A percentile compares a stretch with the other conserved stretches of the same genome.
These are phyloP conservation scores for Drosophila koepferae DNA, from an alignment of 2,888 invertebrate species.

Conservation along the genomic window DNA sequence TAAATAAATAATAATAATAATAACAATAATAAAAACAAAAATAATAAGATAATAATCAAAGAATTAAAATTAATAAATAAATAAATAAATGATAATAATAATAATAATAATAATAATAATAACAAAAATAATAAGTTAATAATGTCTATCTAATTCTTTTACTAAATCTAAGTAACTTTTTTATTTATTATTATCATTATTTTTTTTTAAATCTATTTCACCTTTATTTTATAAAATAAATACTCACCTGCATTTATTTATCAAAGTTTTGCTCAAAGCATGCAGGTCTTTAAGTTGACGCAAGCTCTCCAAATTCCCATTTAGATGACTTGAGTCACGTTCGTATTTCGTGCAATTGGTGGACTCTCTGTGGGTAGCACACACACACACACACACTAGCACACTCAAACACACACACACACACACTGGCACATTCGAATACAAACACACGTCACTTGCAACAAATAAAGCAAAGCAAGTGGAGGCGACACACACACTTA, in stretches of 20 bases:
- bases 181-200: too few relatives aligned
- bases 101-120: too few relatives aligned
- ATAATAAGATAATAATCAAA: too few relatives aligned
- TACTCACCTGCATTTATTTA: neutral
- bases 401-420: neutral
- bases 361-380: conserved; percentile 6
- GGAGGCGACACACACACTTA: conserved; percentile 14
- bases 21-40: too few relatives aligned
- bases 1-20: too few relatives aligned
- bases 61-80: too few relatives aligned
- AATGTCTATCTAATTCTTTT: too few relatives aligned
- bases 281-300: conserved; percentile 14
- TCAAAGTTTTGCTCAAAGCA: neutral
- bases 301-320: conserved; percentile 18
- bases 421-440: neutral
- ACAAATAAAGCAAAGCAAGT: conserved; percentile 25
- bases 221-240: neutral
- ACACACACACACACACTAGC: neutral
- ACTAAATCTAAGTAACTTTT: too few relatives aligned
- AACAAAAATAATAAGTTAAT: too few relatives aligned
- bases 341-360: conserved; percentile 19
- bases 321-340: conserved; percentile 46
- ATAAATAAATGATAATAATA: too few relatives aligned
- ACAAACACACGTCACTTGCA: conserved; percentile 24
- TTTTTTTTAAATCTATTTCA: neutral